These are phyloP conservation scores for Tiphia femorata DNA, from an alignment of 2,888 invertebrate species.

Conservation along the genomic window DNA sequence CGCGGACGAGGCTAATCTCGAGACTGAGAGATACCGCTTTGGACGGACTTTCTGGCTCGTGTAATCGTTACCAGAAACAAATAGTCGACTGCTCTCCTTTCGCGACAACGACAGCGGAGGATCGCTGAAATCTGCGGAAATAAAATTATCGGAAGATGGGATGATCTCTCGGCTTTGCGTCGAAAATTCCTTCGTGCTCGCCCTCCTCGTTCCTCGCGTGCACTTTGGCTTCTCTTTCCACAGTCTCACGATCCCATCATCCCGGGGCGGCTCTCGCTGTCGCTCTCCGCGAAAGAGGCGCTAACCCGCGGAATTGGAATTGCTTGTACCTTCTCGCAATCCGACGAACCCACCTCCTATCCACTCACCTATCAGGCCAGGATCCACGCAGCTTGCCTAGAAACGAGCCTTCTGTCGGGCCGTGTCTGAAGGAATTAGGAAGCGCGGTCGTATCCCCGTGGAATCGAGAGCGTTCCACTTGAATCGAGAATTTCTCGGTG, in stretches of 20 bases:
- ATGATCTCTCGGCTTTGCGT: too few species aligned
- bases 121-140: too few species aligned
- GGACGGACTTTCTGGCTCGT: too few species aligned
- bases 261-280: neutral
- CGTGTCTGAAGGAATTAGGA: constrained; percentile 39
- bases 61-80: too few species aligned
- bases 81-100: too few species aligned
- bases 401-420: constrained; percentile 10
- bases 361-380: neutral
- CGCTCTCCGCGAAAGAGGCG: constrained; percentile 26
- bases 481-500: constrained; percentile 38
- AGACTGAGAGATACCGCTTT: too few species aligned
- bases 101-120: too few species aligned
- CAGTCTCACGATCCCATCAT: neutral
- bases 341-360: neutral
- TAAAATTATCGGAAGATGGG: too few species aligned
- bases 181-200: too few species aligned
- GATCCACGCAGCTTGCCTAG: neutral
- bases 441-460: constrained; percentile 36
- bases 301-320: constrained; percentile 45
- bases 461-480: constrained; percentile 39
- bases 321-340: constrained; percentile 20
- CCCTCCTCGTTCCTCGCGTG: too few species aligned
- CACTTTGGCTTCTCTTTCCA: too few species aligned
- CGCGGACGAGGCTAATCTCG: too few species aligned